phyloP scores from a whole-genome alignment of 35 echinoderm and acorn worm species.

The Acanthaster planci region DNA sequence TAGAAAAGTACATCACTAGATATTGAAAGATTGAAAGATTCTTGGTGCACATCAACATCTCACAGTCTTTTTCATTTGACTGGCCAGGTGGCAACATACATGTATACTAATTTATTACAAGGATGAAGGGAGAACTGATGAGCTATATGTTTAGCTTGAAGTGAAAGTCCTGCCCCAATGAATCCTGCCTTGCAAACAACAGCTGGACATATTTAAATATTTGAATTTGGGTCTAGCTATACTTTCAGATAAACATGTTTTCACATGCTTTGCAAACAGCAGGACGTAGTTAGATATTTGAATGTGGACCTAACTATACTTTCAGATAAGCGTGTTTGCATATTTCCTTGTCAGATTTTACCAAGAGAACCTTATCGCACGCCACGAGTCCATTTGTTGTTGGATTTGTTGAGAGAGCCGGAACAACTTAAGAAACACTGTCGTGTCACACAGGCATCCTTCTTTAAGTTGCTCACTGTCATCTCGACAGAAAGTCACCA shows the following conservation, averaged over 20 bases:
- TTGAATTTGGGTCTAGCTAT: no score
- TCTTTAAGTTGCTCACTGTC: not conserved
- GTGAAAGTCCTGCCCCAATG: no score
- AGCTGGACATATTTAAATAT: no score
- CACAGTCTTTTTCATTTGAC: no score
- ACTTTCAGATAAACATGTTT: no score
- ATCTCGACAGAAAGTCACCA: conserved; percentile 19
- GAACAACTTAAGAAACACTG: not conserved
- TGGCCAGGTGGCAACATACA: no score
- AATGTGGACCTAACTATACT: not conserved
- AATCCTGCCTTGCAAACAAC: no score
- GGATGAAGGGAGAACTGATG: no score
- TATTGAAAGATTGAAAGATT: not conserved
- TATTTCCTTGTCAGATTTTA: not conserved
- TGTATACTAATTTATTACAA: no score
- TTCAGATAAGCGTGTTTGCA: not conserved
- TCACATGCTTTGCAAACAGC: no score
- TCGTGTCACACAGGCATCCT: not conserved
- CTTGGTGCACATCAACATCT: not conserved
- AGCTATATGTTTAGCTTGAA: no score
- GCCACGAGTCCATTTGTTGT: not conserved
- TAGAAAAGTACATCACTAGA: not conserved
- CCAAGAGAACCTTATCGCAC: not conserved
- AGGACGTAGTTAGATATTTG: not conserved
- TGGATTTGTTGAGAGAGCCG: not conserved